A percentile compares a stretch with the other conserved stretches of the same genome.
Conservation (phyloP, 2,113 vertebrate species). For the Dunckerocampus dactyliophorus region DNA sequence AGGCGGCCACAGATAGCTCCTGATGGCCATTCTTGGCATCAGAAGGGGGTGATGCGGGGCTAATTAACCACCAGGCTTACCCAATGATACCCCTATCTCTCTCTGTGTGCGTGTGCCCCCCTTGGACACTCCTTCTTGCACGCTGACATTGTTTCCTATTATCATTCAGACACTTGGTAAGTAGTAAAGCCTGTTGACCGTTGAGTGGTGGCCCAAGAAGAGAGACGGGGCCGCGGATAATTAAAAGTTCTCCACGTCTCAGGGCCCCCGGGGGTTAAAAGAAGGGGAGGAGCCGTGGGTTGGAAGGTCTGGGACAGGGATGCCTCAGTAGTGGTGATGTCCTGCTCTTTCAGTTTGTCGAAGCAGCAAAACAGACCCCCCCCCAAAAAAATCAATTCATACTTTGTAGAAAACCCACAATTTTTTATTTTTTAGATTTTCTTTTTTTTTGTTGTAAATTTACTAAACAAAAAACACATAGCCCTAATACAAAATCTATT, state of each 20-base stretch:
- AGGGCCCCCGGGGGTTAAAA: slow-evolving; percentile 76
- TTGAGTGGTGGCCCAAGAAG: slow-evolving; percentile 73
- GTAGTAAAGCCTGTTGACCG: slow-evolving; percentile 86
- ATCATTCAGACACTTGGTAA: slow-evolving; percentile 82
- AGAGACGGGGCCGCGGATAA: slow-evolving; percentile 78
- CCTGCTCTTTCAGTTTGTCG: slow-evolving; percentile 26
- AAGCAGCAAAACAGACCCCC: slow-evolving; percentile 11
- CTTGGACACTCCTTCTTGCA: slow-evolving; percentile 58
- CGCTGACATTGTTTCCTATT: slow-evolving; percentile 79
- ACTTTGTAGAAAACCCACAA: too few relatives aligned
- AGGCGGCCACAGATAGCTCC: slow-evolving; percentile 59
- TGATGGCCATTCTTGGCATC: slow-evolving; percentile 68
- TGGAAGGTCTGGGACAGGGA: slow-evolving; percentile 25
- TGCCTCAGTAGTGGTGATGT: slow-evolving; percentile 30
- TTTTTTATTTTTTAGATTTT: too few relatives aligned
- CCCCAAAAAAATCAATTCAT: too few relatives aligned
- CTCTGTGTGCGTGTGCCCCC: slow-evolving; percentile 42
- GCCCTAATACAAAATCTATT: too few relatives aligned
- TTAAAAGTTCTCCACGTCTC: slow-evolving; percentile 90
- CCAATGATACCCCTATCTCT: slow-evolving; percentile 65
- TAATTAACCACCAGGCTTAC: slow-evolving; percentile 77
- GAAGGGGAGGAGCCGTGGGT: slow-evolving; percentile 56
- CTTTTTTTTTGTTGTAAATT: too few relatives aligned
- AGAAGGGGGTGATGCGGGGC: slow-evolving; percentile 56
- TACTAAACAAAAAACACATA: too few relatives aligned